Percentiles rank a stretch among this genome's conserved stretches.
Evolutionary conservation across 2,113 vertebrate genomes (phyloP).

Genomic region (Thunnus maccoyii): DNA sequence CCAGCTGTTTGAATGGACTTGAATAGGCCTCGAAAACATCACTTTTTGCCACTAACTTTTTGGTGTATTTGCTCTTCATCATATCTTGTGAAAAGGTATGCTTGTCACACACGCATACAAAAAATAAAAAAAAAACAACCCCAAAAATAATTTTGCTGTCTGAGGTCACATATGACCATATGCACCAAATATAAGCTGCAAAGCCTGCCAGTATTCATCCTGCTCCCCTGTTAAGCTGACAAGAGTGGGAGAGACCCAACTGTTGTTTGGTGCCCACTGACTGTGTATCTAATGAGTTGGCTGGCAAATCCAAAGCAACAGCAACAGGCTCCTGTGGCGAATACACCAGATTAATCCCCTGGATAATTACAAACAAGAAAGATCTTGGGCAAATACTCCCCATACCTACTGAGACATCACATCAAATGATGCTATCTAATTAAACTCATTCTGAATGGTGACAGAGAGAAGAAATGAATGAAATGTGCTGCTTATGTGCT

Average conservation of each 20-base stretch:
- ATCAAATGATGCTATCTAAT: slow-evolving; percentile 78
- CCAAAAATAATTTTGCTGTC: slow-evolving; percentile 9
- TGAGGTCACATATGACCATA: slow-evolving; percentile 62
- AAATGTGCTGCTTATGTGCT: background rate
- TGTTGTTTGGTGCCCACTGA: slow-evolving; percentile 74
- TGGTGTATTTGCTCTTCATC: slow-evolving; percentile 1
- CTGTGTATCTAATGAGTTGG: slow-evolving; percentile 83
- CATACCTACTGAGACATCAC: slow-evolving; percentile 74
- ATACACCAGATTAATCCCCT: slow-evolving; percentile 80
- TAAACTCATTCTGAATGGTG: slow-evolving; percentile 57
- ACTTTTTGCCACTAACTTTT: slow-evolving; percentile 13
- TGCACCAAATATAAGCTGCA: slow-evolving; percentile 53
- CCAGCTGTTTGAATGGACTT: slow-evolving; percentile 43
- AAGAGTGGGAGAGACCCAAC: slow-evolving; percentile 73
- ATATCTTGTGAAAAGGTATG: slow-evolving; percentile 20
- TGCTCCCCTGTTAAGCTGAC: slow-evolving; percentile 67
- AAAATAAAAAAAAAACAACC: slow-evolving; percentile 5
- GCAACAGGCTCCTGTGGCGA: slow-evolving; percentile 73
- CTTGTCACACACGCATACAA: slow-evolving; percentile 9
- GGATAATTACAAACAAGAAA: slow-evolving; percentile 80
- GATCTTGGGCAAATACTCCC: slow-evolving; percentile 80
- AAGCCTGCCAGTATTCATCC: slow-evolving; percentile 61
- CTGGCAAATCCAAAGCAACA: slow-evolving; percentile 75
- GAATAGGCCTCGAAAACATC: slow-evolving; percentile 24
- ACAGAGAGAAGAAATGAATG: slow-evolving; percentile 40